Percentiles rank a stretch among this genome's conserved stretches.
Evolutionary conservation across 2,888 invertebrate genomes (phyloP).

Genomic region (Microctonus brassicae): DNA sequence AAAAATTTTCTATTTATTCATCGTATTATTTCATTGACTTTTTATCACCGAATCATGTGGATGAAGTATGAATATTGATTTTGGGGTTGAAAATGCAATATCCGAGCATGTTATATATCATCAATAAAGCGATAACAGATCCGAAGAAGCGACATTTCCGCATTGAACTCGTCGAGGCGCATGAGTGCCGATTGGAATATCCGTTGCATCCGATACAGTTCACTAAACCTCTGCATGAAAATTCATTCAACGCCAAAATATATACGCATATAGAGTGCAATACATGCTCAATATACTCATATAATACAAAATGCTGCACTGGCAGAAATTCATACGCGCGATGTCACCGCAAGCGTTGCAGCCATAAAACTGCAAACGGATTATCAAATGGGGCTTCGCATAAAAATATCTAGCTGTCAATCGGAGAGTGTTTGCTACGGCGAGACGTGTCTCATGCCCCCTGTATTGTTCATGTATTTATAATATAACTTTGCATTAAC

Average conservation of each 20-base stretch:
- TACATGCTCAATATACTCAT: background rate
- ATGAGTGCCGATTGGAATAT: conserved; percentile 11
- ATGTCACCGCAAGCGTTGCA: conserved; percentile 55
- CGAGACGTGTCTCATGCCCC: conserved; percentile 18
- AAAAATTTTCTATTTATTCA: no score
- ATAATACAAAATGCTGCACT: background rate
- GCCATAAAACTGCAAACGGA: conserved; percentile 65
- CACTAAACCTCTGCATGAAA: conserved; percentile 7
- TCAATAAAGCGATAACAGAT: background rate
- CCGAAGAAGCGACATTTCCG: conserved; percentile 15
- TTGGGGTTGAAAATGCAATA: background rate
- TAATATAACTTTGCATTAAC: conserved; percentile 5
- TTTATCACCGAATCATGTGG: background rate
- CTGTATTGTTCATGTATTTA: no score
- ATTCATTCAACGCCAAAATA: background rate
- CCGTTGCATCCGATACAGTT: conserved; percentile 10
- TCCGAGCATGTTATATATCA: background rate
- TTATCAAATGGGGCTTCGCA: conserved; percentile 66
- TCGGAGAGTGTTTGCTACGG: conserved; percentile 48
- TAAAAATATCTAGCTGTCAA: conserved; percentile 66
- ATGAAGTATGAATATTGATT: background rate
- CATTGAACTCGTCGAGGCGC: conserved; percentile 14
- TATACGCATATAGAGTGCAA: background rate
- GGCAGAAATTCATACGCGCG: conserved; percentile 51
- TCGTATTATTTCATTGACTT: no score